phyloP scores from a whole-genome alignment of 1,140 invertebrate genomes.

The Adoxophyes honmai region DNA sequence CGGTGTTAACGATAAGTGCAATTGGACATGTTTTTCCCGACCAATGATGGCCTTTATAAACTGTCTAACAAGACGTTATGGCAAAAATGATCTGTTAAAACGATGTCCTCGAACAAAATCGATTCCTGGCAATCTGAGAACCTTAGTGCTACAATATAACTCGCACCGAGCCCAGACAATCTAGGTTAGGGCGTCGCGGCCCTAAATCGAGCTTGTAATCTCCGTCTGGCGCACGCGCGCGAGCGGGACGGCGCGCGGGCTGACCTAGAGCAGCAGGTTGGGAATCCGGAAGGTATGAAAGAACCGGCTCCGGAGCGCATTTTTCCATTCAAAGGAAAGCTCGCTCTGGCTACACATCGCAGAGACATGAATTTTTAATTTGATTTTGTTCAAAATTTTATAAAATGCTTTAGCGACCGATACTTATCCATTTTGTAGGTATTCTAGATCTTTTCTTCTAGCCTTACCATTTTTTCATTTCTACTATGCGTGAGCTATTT shows the following conservation, averaged over 20 bases:
- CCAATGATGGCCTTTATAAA: no score
- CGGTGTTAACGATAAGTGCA: no score
- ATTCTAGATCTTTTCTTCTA: no score
- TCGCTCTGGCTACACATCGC: constrained; percentile 50
- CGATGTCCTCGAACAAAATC: neutral
- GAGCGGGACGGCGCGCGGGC: constrained; percentile 42
- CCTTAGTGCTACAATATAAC: constrained; percentile 47
- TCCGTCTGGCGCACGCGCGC: constrained; percentile 37
- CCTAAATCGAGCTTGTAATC: constrained; percentile 55
- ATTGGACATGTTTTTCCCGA: no score
- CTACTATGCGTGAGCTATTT: no score
- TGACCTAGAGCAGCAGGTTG: constrained; percentile 74
- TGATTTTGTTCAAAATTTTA: no score
- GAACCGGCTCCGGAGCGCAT: constrained; percentile 70
- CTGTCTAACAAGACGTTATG: no score
- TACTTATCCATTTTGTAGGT: no score
- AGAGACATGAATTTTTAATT: constrained; percentile 10
- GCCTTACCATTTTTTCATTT: no score
- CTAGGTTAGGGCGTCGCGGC: constrained; percentile 71
- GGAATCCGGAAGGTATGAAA: constrained; percentile 71
- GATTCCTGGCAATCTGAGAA: constrained; percentile 14
- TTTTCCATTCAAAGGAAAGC: constrained; percentile 75
- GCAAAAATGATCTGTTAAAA: no score
- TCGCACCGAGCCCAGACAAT: constrained; percentile 50
- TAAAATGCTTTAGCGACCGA: no score